Evolutionary conservation across 2,113 vertebrate species (phyloP).

Genomic region (Vulpes ferrilata): DNA sequence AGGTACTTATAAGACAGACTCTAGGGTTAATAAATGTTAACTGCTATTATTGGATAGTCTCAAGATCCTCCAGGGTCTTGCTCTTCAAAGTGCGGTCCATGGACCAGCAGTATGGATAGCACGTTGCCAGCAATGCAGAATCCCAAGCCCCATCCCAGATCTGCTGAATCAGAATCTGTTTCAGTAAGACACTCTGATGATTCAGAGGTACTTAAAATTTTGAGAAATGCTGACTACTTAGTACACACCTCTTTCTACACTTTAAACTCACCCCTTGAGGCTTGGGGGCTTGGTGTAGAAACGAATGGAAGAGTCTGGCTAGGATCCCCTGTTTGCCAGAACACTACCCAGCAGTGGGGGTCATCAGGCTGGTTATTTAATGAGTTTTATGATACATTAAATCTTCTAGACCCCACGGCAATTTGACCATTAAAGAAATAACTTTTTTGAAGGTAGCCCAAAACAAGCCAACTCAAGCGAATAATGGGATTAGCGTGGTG

Average conservation of each 20-base stretch:
- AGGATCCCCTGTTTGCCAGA: not conserved
- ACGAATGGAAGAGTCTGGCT: not conserved
- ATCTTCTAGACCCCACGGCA: conserved; percentile 71
- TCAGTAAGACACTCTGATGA: not conserved
- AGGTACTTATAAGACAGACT: not conserved
- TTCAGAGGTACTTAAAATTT: fast-evolving
- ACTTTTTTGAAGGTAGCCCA: conserved; percentile 77
- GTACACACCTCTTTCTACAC: too few species aligned
- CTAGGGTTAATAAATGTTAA: not conserved
- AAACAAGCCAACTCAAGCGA: conserved; percentile 80
- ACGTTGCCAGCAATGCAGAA: not conserved
- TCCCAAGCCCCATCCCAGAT: not conserved
- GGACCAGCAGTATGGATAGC: not conserved
- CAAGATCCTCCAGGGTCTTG: too few species aligned
- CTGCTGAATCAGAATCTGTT: not conserved
- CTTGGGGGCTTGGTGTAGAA: not conserved
- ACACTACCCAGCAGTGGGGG: fast-evolving
- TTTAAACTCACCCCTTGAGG: not conserved
- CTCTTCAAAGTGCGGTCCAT: not conserved
- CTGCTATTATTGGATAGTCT: not conserved
- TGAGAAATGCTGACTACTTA: not conserved
- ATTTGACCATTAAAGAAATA: conserved; percentile 69
- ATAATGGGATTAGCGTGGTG: conserved; percentile 84
- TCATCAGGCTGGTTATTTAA: not conserved
- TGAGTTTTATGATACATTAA: conserved; percentile 61